phyloP scores from a whole-genome alignment of 92 coral and sea anemone genomes.

The Zoanthus sociatus region DNA sequence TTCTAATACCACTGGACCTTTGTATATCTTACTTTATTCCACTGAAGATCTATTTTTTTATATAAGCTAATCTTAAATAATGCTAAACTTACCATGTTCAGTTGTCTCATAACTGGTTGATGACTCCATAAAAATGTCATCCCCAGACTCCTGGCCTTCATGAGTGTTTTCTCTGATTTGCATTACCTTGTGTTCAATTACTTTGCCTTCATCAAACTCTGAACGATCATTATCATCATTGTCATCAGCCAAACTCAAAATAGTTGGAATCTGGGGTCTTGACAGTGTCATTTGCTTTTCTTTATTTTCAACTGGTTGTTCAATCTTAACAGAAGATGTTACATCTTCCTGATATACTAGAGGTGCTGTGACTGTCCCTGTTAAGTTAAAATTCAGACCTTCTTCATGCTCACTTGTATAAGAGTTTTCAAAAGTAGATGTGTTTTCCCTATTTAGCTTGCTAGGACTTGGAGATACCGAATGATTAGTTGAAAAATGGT shows the following conservation, averaged over 20 bases:
- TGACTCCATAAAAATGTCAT: conserved; percentile 33
- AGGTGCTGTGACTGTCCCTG: not conserved
- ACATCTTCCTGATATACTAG: conserved; percentile 8
- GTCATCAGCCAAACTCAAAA: conserved; percentile 68
- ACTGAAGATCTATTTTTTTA: too few species aligned
- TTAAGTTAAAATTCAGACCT: not conserved
- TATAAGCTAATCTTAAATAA: too few species aligned
- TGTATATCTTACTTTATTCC: too few species aligned
- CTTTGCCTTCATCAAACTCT: not conserved
- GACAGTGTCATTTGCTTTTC: conserved; percentile 74
- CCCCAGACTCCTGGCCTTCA: conserved; percentile 38
- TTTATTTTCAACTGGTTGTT: conserved; percentile 26
- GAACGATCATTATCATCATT: conserved; percentile 50
- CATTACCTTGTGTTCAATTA: conserved; percentile 18
- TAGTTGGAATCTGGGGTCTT: conserved; percentile 96
- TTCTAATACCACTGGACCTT: too few species aligned
- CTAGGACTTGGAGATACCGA: not conserved
- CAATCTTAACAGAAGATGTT: not conserved
- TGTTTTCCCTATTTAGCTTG: conserved; percentile 3
- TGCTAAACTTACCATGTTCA: conserved; percentile 36
- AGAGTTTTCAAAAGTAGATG: not conserved
- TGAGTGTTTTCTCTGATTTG: conserved; percentile 39
- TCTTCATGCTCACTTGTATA: not conserved
- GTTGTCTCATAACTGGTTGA: not conserved
- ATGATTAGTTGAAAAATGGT: not conserved